phyloP scores from a whole-genome alignment of 2,113 vertebrate genomes.

The Nipponia nippon region DNA sequence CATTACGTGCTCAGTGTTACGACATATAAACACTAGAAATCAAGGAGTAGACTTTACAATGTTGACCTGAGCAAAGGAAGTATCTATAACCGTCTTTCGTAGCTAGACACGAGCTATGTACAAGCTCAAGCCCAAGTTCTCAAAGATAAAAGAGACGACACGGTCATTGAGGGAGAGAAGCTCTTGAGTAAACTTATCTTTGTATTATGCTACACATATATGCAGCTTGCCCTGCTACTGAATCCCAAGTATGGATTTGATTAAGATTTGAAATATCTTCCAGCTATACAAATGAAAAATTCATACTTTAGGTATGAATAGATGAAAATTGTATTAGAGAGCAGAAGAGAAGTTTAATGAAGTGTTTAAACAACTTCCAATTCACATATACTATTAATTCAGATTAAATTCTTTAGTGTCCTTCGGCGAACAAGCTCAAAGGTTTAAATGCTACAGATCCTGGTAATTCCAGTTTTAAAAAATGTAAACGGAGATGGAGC shows the following conservation, averaged over 20 bases:
- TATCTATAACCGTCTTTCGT: not conserved
- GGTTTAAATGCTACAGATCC: not conserved
- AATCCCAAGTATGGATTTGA: not conserved
- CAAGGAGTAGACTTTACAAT: not conserved
- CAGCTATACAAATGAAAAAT: not conserved
- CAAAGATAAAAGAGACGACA: not conserved
- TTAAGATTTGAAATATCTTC: not conserved
- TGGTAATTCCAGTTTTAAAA: not conserved
- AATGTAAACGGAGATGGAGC: not conserved
- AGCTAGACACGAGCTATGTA: fast-evolving
- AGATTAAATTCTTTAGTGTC: not conserved
- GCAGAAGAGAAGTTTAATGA: not conserved
- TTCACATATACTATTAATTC: not conserved
- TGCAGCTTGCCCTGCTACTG: not conserved
- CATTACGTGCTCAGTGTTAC: not conserved
- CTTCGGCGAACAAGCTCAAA: not conserved
- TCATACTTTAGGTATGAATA: not conserved
- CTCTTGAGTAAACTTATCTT: not conserved
- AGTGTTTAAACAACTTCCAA: not conserved
- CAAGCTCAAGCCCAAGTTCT: not conserved
- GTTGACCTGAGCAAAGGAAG: not conserved
- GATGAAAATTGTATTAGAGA: not conserved
- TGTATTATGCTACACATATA: not conserved
- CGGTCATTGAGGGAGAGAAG: not conserved
- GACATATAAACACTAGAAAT: not conserved